Conservation (phyloP, 2,113 vertebrate genomes). For the Scalopus aquaticus region DNA sequence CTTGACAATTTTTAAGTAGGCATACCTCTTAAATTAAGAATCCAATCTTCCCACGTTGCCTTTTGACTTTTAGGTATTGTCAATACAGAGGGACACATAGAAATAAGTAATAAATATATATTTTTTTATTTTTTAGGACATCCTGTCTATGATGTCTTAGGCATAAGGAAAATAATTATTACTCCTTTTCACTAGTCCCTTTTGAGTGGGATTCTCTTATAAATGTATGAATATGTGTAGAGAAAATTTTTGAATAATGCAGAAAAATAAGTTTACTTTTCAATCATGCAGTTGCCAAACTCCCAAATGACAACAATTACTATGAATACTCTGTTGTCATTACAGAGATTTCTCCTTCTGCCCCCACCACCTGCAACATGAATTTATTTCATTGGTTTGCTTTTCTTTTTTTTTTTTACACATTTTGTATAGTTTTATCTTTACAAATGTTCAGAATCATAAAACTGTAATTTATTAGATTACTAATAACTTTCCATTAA, state of each 20-base stretch:
- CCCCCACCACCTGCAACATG: rapidly evolving
- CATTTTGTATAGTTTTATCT: not conserved
- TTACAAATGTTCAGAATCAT: not conserved
- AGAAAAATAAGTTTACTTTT: not conserved
- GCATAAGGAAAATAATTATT: not conserved
- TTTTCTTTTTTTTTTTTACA: not conserved
- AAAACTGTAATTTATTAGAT: not conserved
- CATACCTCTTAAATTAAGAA: slow-evolving; percentile 63
- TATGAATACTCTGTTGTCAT: not conserved
- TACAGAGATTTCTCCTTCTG: not conserved
- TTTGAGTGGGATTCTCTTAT: not conserved
- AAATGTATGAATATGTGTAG: not conserved
- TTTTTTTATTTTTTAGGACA: not conserved
- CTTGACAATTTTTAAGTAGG: slow-evolving; percentile 75
- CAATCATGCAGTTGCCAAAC: not conserved
- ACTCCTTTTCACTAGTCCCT: not conserved
- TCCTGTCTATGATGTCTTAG: not conserved
- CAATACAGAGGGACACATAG: slow-evolving; percentile 54
- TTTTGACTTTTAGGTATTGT: slow-evolving; percentile 66
- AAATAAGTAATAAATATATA: not conserved
- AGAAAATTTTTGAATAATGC: not conserved
- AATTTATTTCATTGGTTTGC: not conserved
- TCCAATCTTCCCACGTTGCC: slow-evolving; percentile 56
- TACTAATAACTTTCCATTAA: not conserved
- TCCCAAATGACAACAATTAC: not conserved